Percentiles rank a stretch among this genome's conserved stretches.
Conservation (phyloP, 2,888 invertebrate species). For the Phania funesta region DNA sequence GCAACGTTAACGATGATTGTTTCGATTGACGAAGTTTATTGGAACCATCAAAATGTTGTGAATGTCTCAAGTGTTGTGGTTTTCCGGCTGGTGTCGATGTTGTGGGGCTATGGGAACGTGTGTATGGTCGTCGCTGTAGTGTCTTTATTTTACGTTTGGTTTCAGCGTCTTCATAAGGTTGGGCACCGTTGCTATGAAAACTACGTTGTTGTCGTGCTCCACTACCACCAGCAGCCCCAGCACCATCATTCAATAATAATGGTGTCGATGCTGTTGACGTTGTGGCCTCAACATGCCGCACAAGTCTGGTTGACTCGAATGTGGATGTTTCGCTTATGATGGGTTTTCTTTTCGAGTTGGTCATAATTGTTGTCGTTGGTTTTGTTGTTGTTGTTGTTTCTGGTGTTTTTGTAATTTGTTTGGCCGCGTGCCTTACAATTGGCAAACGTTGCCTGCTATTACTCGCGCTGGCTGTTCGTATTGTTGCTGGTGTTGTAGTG, state of each 20-base stretch:
- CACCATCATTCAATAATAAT: slow-evolving; percentile 32
- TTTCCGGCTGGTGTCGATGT: slow-evolving; percentile 28
- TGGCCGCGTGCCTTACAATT: slow-evolving; percentile 63
- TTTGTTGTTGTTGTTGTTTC: slow-evolving; percentile 59
- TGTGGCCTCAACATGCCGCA: slow-evolving; percentile 58
- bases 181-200: slow-evolving; percentile 63
- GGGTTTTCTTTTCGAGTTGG: slow-evolving; percentile 60
- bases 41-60: slow-evolving; percentile 34
- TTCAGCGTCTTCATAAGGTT: slow-evolving; percentile 49
- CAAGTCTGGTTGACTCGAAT: slow-evolving; percentile 62
- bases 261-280: slow-evolving; percentile 50
- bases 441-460: slow-evolving; percentile 70
- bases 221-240: slow-evolving; percentile 16
- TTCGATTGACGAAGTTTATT: slow-evolving; percentile 66
- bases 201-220: slow-evolving; percentile 70
- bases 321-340: slow-evolving; percentile 60
- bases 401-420: slow-evolving; percentile 67
- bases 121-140: slow-evolving; percentile 50
- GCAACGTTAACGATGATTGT: slow-evolving; percentile 58
- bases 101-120: slow-evolving; percentile 32
- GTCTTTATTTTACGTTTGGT: slow-evolving; percentile 50
- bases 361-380: slow-evolving; percentile 48
- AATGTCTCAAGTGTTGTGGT: slow-evolving; percentile 37
- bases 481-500: slow-evolving; percentile 64
- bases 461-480: slow-evolving; percentile 51